These are phyloP conservation scores for Prorops nasuta DNA, from an alignment of 1,140 invertebrate genomes.

Conservation along the genomic window DNA sequence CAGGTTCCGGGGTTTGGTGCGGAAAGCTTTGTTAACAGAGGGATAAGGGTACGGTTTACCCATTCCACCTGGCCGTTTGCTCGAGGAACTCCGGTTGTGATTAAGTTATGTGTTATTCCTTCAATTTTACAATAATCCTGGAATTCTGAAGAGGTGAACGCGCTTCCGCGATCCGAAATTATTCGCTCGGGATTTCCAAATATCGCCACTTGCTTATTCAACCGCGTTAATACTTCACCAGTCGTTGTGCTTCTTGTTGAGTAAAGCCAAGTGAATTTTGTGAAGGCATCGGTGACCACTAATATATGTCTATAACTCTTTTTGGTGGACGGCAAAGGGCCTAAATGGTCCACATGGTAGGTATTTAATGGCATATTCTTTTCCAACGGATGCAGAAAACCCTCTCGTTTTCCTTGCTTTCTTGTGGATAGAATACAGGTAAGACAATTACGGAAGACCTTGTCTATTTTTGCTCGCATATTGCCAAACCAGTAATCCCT, in stretches of 20 bases:
- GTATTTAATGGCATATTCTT: not conserved
- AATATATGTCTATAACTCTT: not conserved
- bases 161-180: not conserved
- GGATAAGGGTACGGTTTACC: not conserved
- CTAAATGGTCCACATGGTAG: constrained; percentile 1
- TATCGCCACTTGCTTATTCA: not conserved
- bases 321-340: not conserved
- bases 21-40: not conserved
- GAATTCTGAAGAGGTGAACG: not conserved
- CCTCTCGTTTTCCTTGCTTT: not conserved
- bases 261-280: constrained; percentile 3
- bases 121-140: not conserved
- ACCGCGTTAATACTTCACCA: not conserved
- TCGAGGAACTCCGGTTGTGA: not conserved
- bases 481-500: not conserved
- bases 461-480: not conserved
- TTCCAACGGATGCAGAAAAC: not conserved
- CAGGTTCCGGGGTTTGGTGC: not conserved
- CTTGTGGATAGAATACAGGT: not conserved
- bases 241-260: not conserved
- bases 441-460: not conserved
- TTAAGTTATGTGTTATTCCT: not conserved
- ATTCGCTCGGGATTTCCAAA: not conserved
- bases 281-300: not conserved
- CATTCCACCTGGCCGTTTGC: not conserved